Base-by-base conservation (phyloP, 2,888 invertebrate genomes). In the Meghimatium bilineatum region DNA sequence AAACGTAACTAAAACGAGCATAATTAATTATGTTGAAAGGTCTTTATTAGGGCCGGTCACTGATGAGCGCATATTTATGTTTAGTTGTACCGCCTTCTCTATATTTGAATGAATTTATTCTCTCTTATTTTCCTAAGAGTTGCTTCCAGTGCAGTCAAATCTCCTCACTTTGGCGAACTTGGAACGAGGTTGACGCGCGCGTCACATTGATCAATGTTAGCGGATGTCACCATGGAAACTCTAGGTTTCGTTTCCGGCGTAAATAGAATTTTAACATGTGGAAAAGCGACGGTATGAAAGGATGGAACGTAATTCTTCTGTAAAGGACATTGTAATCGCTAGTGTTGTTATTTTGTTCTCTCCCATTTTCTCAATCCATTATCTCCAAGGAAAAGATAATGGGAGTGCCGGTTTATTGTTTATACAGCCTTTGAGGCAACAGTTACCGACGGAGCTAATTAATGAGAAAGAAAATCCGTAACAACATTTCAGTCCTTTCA, bases 241-340 rank as follows among this genome's bases (percentile, higher is more conserved):
- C 34, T 52, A 49, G 44, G 79, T 49, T 79, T 79, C 69, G 44
- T 44, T 79, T 79, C 79, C 79, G 79, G 69, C 49, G 79, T 79
- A 79, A 79, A 79, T 67, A 79, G 79, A 79, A 69, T 79, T 67
- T 79, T 77, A 77, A 66, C 77, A 77, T 66, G 77, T 66, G 66
- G 66, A 77, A 77, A 2, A n/a, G 66, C 66, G 38, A 63, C 17
- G 66, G 77, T 44, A 44, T 63, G 60, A 77, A 63, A 77, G 77
- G 63, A 77, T 77, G 77, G 38, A 8, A 36, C 77, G 38, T 6
- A 20, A 12, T 66, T 63, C 38, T 77, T 66, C 29, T 66, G 20
- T 63, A 29, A 56, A 63, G 66, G 44, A 66, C n/a, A 77, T 38
- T 63, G 63, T 66, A 60, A 63, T 38, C 77, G 38, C 63, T 36